Conservation (phyloP, 2,113 vertebrate species). For the Nibea coibor region DNA sequence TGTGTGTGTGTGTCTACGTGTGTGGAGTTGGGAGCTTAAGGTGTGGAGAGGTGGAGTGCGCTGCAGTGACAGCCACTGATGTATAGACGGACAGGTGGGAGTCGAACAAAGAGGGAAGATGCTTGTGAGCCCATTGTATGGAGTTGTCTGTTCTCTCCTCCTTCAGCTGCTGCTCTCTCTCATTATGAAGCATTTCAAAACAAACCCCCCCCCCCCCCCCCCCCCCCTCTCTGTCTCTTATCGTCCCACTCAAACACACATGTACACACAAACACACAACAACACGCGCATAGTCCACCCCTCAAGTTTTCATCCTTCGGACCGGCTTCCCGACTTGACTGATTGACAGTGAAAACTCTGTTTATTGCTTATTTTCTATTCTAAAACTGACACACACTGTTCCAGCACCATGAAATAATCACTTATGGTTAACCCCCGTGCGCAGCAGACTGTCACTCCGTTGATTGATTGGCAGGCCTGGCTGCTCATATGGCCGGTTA, state of each 20-base stretch:
- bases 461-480: conserved; percentile 60
- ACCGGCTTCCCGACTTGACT: conserved; percentile 9
- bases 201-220: conserved; percentile 36
- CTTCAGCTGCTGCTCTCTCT: conserved; percentile 59
- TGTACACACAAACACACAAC: not conserved
- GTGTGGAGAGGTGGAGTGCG: conserved; percentile 34
- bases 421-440: conserved; percentile 8
- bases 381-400: conserved; percentile 35
- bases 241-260: conserved; percentile 15
- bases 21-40: not conserved
- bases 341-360: conserved; percentile 41
- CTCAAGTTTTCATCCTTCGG: conserved; percentile 34
- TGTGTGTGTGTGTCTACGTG: conserved; percentile 1
- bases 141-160: conserved; percentile 44
- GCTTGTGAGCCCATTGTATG: conserved; percentile 39
- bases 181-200: conserved; percentile 47
- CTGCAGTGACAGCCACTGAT: conserved; percentile 60
- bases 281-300: conserved; percentile 18
- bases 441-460: conserved; percentile 12
- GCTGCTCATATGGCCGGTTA: conserved; percentile 23
- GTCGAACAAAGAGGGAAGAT: conserved; percentile 47
- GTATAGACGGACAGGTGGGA: conserved; percentile 67
- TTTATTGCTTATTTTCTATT: conserved; percentile 13
- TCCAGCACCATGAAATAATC: conserved; percentile 40
- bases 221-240: conserved; percentile 23